phyloP scores from a whole-genome alignment of 2,113 vertebrate genomes.

The Xyrauchen texanus region DNA sequence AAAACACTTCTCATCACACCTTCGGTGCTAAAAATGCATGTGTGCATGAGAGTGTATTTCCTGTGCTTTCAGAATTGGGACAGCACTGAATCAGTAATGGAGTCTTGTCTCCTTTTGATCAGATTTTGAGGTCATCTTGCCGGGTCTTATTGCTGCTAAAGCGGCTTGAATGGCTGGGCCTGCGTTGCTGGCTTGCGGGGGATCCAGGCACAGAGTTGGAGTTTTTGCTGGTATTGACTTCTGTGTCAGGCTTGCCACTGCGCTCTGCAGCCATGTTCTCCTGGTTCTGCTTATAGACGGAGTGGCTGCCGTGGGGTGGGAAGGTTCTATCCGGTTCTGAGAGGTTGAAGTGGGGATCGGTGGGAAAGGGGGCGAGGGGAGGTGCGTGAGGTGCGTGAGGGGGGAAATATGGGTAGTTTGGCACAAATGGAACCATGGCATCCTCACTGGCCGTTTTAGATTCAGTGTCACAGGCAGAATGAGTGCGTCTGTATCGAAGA shows the following conservation, averaged over 20 bases:
- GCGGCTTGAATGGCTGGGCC: conserved; percentile 75
- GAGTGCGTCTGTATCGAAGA: conserved; percentile 62
- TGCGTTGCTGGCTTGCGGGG: conserved; percentile 62
- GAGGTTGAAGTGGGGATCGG: conserved; percentile 69
- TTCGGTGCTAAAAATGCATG: neutral
- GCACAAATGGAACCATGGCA: conserved; percentile 66
- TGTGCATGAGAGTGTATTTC: too few species aligned
- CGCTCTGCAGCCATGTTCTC: conserved; percentile 78
- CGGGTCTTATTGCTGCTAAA: conserved; percentile 74
- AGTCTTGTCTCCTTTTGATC: neutral
- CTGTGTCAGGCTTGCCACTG: conserved; percentile 65
- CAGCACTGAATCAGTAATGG: neutral
- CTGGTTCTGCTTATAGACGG: conserved; percentile 77
- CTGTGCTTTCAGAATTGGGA: too few species aligned
- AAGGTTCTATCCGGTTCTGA: conserved; percentile 65
- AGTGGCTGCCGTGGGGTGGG: conserved; percentile 72
- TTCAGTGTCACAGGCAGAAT: neutral
- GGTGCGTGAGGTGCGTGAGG: conserved; percentile 56
- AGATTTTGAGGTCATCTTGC: conserved; percentile 78
- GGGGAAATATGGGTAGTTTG: conserved; percentile 72
- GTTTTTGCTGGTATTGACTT: conserved; percentile 52
- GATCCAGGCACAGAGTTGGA: conserved; percentile 58
- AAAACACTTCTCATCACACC: neutral
- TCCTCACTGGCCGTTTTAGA: conserved; percentile 62
- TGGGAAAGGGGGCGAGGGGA: conserved; percentile 59